Conservation (phyloP, 2,797 vertebrate species). For the Discoglossus pictus region DNA sequence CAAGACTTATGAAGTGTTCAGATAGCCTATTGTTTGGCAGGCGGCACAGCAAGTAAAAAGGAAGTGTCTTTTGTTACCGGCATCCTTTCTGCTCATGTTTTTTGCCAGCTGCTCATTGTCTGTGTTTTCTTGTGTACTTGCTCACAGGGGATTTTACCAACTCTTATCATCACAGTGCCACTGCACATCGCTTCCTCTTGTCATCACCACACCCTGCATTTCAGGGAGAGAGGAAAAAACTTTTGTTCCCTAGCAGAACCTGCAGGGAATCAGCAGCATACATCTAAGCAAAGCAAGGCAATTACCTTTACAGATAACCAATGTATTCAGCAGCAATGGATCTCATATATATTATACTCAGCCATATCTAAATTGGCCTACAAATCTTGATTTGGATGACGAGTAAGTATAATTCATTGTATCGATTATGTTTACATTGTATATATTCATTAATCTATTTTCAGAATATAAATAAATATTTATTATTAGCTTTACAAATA, state of each 20-base stretch:
- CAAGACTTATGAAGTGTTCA: conserved; percentile 57
- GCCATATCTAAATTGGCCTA: too few relatives aligned
- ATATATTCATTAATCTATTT: too few relatives aligned
- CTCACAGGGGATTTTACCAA: conserved; percentile 62
- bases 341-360: too few relatives aligned
- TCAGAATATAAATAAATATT: too few relatives aligned
- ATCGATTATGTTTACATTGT: too few relatives aligned
- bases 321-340: too few relatives aligned
- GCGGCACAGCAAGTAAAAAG: conserved; percentile 65
- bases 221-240: neutral
- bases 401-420: too few relatives aligned
- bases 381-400: too few relatives aligned
- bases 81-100: conserved; percentile 68
- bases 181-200: conserved; percentile 62
- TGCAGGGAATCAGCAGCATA: neutral
- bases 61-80: conserved; percentile 69
- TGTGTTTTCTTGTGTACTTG: conserved; percentile 62
- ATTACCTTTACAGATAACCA: neutral
- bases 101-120: conserved; percentile 65
- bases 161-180: conserved; percentile 62
- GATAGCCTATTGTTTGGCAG: conserved; percentile 63
- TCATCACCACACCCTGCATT: conserved; percentile 50
- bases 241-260: neutral
- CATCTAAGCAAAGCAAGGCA: neutral
- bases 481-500: too few relatives aligned